Percentiles rank a stretch among this genome's conserved stretches.
These are phyloP conservation scores for Busseola fusca DNA, from an alignment of 2,888 invertebrate species.

Conservation along the genomic window DNA sequence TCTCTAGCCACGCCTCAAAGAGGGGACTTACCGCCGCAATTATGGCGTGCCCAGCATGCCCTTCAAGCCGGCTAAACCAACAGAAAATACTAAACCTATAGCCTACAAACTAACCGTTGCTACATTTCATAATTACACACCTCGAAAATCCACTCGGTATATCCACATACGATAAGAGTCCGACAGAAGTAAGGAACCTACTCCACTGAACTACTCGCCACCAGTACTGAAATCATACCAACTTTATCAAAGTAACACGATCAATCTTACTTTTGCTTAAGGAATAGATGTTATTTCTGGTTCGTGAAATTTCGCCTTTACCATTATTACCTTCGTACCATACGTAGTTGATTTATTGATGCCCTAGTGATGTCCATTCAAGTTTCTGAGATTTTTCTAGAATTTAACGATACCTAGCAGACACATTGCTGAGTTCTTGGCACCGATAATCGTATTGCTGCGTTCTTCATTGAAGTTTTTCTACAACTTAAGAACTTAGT, in stretches of 20 bases:
- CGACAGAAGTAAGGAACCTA: conserved; percentile 24
- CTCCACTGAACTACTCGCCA: conserved; percentile 32
- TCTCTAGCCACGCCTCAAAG: too few species aligned
- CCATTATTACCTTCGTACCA: conserved; percentile 68
- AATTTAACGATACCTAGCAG: conserved; percentile 6
- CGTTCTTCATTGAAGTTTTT: conserved; percentile 8
- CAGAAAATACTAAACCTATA: not conserved
- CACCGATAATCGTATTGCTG: conserved; percentile 3
- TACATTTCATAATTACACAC: not conserved
- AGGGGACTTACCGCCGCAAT: too few species aligned
- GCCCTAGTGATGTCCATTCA: conserved; percentile 41
- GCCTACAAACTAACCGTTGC: not conserved
- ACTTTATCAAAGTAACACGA: conserved; percentile 79
- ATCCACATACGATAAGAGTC: conserved; percentile 19
- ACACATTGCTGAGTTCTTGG: conserved; percentile 17
- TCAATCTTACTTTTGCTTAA: conserved; percentile 85
- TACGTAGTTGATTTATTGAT: conserved; percentile 66
- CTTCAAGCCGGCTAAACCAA: not conserved
- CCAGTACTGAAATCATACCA: conserved; percentile 61
- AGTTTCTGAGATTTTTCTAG: conserved; percentile 10
- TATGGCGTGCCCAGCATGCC: too few species aligned
- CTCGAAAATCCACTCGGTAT: conserved; percentile 1
- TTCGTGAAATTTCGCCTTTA: conserved; percentile 69
- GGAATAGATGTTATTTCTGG: conserved; percentile 77
- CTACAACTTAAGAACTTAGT: conserved; percentile 35